Evolutionary conservation across 2,888 invertebrate genomes (phyloP).

Genomic region (Agriotes lineatus): DNA sequence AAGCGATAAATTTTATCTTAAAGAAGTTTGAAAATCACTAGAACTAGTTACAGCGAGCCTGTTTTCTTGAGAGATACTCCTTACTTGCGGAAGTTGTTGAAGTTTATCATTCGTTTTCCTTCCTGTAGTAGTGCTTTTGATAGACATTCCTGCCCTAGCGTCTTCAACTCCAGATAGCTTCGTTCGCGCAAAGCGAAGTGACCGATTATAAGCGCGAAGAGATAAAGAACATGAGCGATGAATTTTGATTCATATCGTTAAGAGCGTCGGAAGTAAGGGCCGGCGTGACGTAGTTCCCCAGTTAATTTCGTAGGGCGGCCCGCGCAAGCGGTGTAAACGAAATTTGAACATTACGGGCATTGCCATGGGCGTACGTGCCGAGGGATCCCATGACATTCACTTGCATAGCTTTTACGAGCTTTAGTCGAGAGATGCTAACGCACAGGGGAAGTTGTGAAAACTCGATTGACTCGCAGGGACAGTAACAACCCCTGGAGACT

Average conservation of each 20-base stretch:
- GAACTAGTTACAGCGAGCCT: too few relatives aligned
- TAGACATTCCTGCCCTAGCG: neutral
- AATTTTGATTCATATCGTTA: constrained; percentile 9
- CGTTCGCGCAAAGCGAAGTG: constrained; percentile 1
- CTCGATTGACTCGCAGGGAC: neutral
- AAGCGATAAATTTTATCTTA: too few relatives aligned
- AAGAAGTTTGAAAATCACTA: too few relatives aligned
- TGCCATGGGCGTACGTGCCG: too few relatives aligned
- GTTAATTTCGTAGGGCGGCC: constrained; percentile 3
- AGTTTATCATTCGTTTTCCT: neutral
- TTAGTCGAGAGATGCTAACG: too few relatives aligned
- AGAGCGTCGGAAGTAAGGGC: constrained; percentile 15
- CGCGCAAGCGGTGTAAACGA: neutral
- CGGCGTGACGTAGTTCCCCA: constrained; percentile 8
- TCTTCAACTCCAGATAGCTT: neutral
- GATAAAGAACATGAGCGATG: constrained; percentile 6
- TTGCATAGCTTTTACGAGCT: too few relatives aligned
- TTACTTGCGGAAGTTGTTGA: too few relatives aligned
- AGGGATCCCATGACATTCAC: too few relatives aligned
- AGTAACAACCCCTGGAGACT: neutral
- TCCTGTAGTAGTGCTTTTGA: constrained; percentile 1
- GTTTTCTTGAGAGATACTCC: too few relatives aligned
- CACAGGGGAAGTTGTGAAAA: too few relatives aligned
- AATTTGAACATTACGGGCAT: neutral
- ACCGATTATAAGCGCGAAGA: constrained; percentile 7